Evolutionary conservation across 2,888 invertebrate species (phyloP), one percentile per base, ranked within the genome.

Genomic region (Meteorus cinctellus): DNA sequence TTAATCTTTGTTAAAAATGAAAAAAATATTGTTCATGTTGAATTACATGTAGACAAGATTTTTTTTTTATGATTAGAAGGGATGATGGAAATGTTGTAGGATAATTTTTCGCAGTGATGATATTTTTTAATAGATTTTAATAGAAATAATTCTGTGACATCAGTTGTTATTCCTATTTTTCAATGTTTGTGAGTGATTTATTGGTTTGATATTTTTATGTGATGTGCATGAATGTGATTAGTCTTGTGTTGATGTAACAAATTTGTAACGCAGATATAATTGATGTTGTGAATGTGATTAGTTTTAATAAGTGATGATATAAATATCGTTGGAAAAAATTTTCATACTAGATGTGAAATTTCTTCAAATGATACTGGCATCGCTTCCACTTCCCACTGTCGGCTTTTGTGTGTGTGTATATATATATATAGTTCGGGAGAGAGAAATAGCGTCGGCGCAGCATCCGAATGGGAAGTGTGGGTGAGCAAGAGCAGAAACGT

Each of bases 401-500:
- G 29, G 24, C 41, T 45, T 68, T 51, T 19, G 71, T 51, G 8
- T 55, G 19, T 55, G 6, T 55, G 24, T 55, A 19, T 19, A 19
- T 55, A 48, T 41, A 60, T 51, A 59, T 55, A 70, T 16, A 76
- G 41, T 69, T 71, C 74, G 77, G 74, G 72, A 75, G 76, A 68
- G 71, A 76, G 67, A 60, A 71, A 73, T 71, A 73, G 72, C 66
- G 45, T 69, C 63, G 24, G 68, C 72, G 72, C 62, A 76, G 73
- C 69, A 70, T 55, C 73, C 59, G 36, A 76, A 48, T 27, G 41
- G 31, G 55, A 36, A 34, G 45, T 45, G 62, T 27, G 16, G 41
- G 34, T 48, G 74, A 41, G 63, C 31, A 59, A 68, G 67, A 55
- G 55, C 19, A 29, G 41, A 51, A 34, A 27, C 55, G 67, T 34